Percentiles rank a stretch among this genome's conserved stretches.
phyloP scores from a whole-genome alignment of 2,797 vertebrate species.

The Sebastes taczanowskii region DNA sequence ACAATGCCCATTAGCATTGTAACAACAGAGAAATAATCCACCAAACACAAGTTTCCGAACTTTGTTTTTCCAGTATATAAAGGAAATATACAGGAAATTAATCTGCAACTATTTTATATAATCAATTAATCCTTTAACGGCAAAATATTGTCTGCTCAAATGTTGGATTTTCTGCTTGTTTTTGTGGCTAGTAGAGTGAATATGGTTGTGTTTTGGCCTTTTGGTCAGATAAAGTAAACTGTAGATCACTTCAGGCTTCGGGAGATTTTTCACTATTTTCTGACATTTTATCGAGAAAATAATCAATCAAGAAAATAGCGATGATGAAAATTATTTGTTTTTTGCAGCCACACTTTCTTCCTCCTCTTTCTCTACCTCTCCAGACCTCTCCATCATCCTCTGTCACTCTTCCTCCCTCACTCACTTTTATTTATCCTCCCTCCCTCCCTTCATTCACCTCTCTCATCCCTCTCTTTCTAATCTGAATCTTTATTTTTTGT shows the following conservation, averaged over 20 bases:
- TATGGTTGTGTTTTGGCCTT: neutral
- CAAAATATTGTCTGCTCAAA: too few relatives aligned
- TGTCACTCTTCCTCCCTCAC: neutral
- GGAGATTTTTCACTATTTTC: neutral
- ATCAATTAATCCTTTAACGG: too few relatives aligned
- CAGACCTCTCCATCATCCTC: neutral
- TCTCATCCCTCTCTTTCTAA: neutral
- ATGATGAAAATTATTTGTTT: neutral
- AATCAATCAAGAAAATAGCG: neutral
- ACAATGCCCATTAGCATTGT: too few relatives aligned
- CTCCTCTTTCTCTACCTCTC: neutral
- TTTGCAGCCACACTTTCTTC: neutral
- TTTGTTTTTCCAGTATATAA: too few relatives aligned
- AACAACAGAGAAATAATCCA: too few relatives aligned
- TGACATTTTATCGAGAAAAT: neutral
- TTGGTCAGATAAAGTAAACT: neutral
- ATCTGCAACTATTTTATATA: too few relatives aligned
- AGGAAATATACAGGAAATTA: too few relatives aligned
- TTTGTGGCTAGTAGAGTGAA: neutral
- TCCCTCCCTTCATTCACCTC: neutral
- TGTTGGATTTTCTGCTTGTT: neutral
- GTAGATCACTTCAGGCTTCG: neutral
- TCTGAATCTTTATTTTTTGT: neutral
- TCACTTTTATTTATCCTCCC: neutral
- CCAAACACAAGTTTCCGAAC: too few relatives aligned